phyloP scores from a whole-genome alignment of 2,113 vertebrate species.

The Megaceryle maxima region DNA sequence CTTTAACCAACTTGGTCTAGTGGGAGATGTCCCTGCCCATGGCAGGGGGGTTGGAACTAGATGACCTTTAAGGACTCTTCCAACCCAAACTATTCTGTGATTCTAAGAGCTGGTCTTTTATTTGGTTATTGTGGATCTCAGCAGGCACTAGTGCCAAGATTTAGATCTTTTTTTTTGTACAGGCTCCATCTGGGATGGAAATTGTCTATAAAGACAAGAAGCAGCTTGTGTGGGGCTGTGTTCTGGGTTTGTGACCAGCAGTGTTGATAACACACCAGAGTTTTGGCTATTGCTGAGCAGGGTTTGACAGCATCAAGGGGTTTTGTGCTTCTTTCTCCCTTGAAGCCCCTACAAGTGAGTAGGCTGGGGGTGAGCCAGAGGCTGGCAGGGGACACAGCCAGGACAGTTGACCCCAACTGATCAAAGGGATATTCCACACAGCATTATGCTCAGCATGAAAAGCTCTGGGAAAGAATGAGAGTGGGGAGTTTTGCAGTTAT shows the following conservation, averaged over 20 bases:
- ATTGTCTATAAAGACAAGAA: background rate
- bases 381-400: background rate
- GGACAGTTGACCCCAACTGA: background rate
- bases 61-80: background rate
- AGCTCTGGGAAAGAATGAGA: background rate
- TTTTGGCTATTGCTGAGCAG: background rate
- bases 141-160: background rate
- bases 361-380: background rate
- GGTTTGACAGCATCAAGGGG: background rate
- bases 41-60: background rate
- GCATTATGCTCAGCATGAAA: background rate
- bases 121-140: background rate
- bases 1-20: background rate
- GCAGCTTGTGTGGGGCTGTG: background rate
- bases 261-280: background rate
- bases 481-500: fast-evolving
- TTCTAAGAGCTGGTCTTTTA: background rate
- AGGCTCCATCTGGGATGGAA: background rate
- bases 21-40: background rate
- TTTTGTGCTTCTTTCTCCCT: background rate
- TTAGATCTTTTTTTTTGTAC: background rate
- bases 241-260: background rate
- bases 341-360: background rate
- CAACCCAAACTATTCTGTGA: background rate
- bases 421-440: background rate